Base-by-base conservation (phyloP, 2,888 invertebrate genomes). In the Leucoma salicis region DNA sequence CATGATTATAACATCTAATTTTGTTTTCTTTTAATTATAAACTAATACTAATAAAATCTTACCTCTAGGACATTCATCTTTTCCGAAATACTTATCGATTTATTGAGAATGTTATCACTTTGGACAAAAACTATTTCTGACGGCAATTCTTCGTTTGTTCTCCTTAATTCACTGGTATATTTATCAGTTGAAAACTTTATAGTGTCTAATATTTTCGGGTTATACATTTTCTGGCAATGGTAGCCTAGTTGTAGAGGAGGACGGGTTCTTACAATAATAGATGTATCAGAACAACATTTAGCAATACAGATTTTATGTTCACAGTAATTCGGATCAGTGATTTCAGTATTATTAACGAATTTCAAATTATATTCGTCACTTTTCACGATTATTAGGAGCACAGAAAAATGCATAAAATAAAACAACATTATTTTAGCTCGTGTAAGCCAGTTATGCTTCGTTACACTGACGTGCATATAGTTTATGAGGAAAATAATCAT, bases 281-380 rank as follows among this genome's bases (percentile, higher is more conserved):
- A 7, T 1, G 28, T 21, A 8, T 31, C 29, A 5, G 44, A 32
- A 28, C 44, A 44, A 29, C 44, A 44, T 24, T 44, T 44, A 0
- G 25, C 2, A 1, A 35, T 3, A n/a, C 44, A 44, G 4, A 28
- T 40, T 15, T 16, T 38, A 11, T 33, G 10, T 7, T 15, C 2
- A 29, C 44, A 45, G 6, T 40, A 40, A 28, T 45, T 24, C 12
- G 11, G 10, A n/a, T 36, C 28, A 13, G 14, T 16, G 14, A 44
- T 44, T 1, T 1, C 14, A 2, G 15, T 32, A 15, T 29, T 28
- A 6, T 36, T 28, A 6, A 31, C 27, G 15, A 24, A 18, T n/a
- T 1, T 13, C 35, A 27, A 44, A 3, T 7, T 5, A 2, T 5
- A 0, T 3, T 15, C 3, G 14, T 24, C 15, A 44, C 44, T 16